These are phyloP conservation scores for Synanthedon myopaeformis DNA, from an alignment of 2,888 invertebrate species.

Conservation along the genomic window DNA sequence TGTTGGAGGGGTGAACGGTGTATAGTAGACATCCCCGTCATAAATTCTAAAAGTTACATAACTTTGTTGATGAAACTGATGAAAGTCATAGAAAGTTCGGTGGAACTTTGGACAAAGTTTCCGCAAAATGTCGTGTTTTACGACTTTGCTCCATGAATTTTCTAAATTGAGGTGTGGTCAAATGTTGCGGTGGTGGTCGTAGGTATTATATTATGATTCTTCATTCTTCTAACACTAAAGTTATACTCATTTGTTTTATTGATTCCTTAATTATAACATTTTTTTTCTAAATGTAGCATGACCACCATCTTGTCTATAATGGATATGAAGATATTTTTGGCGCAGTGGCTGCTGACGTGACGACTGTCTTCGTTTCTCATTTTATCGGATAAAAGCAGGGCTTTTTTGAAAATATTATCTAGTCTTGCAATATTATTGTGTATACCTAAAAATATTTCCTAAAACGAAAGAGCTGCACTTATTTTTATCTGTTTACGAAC, in stretches of 20 bases:
- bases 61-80: slow-evolving; percentile 6
- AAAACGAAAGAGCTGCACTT: too few relatives aligned
- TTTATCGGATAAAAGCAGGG: too few relatives aligned
- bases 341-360: not conserved
- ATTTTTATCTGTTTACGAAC: too few relatives aligned
- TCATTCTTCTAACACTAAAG: too few relatives aligned
- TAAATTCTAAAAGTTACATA: slow-evolving; percentile 6
- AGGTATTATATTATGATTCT: too few relatives aligned
- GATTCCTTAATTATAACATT: too few relatives aligned
- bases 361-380: too few relatives aligned
- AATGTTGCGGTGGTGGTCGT: not conserved
- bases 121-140: not conserved
- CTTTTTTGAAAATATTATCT: too few relatives aligned
- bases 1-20: not conserved
- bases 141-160: not conserved
- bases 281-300: not conserved
- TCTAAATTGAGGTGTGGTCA: not conserved
- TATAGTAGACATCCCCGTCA: not conserved
- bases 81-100: not conserved
- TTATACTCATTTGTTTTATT: too few relatives aligned
- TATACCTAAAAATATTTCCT: too few relatives aligned
- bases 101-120: not conserved
- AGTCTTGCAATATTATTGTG: too few relatives aligned
- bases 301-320: not conserved
- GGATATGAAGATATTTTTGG: slow-evolving; percentile 16